Evolutionary conservation across 2,113 vertebrate species (phyloP).

Genomic region (Stictonetta naevosa): DNA sequence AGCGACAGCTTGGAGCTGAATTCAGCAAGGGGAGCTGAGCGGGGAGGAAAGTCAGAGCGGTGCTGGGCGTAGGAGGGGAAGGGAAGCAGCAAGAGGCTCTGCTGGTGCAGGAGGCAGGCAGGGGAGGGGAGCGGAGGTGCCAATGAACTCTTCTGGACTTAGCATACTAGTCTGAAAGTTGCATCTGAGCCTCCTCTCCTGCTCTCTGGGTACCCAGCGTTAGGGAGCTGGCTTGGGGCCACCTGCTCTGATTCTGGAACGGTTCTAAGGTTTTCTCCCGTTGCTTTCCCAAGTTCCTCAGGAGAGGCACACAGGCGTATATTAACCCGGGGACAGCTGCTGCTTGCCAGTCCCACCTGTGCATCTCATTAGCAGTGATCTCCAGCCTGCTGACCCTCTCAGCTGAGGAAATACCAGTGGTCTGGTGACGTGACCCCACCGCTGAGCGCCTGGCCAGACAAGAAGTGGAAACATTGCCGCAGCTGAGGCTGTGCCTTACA

Average conservation of each 20-base stretch:
- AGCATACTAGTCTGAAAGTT: not conserved
- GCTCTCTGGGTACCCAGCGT: not conserved
- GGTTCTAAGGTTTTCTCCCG: slow-evolving; percentile 23
- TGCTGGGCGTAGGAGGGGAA: not conserved
- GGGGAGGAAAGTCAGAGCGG: not conserved
- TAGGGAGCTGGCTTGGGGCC: not conserved
- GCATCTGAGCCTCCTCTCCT: not conserved
- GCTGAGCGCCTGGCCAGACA: not conserved
- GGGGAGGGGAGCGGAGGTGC: not conserved
- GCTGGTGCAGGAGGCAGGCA: not conserved
- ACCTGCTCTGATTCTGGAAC: slow-evolving; percentile 10
- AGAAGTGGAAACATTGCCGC: not conserved
- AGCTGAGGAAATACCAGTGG: slow-evolving; percentile 27
- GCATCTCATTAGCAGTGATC: slow-evolving; percentile 13
- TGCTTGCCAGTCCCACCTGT: slow-evolving; percentile 51
- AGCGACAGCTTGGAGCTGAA: slow-evolving; percentile 37
- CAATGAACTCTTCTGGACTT: not conserved
- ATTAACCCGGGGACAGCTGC: slow-evolving; percentile 15
- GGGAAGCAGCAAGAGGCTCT: not conserved
- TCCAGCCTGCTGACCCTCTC: slow-evolving; percentile 36
- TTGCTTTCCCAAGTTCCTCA: not conserved
- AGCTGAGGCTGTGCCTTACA: not conserved
- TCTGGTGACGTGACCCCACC: not conserved
- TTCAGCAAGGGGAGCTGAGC: not conserved
- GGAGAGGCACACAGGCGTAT: not conserved